Evolutionary conservation across 2,888 invertebrate species (phyloP).

Genomic region (Hoplodrina blanda): DNA sequence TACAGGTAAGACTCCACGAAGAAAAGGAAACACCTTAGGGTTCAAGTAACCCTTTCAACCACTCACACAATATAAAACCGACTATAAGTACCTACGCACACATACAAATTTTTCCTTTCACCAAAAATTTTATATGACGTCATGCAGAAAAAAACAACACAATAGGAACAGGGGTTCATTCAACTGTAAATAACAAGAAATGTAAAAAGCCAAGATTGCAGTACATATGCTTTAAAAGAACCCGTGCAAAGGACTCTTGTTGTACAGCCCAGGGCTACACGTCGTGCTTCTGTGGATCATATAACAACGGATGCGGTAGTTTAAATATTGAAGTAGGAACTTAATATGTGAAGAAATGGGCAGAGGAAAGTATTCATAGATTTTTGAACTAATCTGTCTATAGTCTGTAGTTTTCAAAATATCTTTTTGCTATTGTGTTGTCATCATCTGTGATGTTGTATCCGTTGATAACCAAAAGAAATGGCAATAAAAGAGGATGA

Average conservation of each 20-base stretch:
- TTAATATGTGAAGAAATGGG: no score
- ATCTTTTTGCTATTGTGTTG: no score
- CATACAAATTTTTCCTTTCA: not conserved
- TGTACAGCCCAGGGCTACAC: constrained; percentile 63
- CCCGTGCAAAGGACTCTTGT: constrained; percentile 67
- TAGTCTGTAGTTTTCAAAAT: no score
- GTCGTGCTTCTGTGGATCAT: constrained; percentile 33
- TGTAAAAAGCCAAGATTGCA: constrained; percentile 55
- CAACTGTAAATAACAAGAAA: constrained; percentile 63
- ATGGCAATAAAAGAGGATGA: no score
- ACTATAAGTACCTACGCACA: not conserved
- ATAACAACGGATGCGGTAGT: constrained; percentile 45
- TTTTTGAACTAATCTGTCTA: no score
- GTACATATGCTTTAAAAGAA: constrained; percentile 61
- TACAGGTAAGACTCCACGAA: constrained; percentile 38
- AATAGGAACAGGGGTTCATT: constrained; percentile 58
- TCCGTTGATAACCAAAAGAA: no score
- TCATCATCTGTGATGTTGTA: no score
- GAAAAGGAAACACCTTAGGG: not conserved
- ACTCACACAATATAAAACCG: not conserved
- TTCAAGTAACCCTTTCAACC: not conserved
- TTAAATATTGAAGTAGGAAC: not conserved
- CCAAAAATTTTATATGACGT: not conserved
- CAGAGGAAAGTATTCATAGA: not conserved
- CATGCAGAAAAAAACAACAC: constrained; percentile 11